Conservation (phyloP, 2,113 vertebrate genomes). For the Leptosomus discolor region DNA sequence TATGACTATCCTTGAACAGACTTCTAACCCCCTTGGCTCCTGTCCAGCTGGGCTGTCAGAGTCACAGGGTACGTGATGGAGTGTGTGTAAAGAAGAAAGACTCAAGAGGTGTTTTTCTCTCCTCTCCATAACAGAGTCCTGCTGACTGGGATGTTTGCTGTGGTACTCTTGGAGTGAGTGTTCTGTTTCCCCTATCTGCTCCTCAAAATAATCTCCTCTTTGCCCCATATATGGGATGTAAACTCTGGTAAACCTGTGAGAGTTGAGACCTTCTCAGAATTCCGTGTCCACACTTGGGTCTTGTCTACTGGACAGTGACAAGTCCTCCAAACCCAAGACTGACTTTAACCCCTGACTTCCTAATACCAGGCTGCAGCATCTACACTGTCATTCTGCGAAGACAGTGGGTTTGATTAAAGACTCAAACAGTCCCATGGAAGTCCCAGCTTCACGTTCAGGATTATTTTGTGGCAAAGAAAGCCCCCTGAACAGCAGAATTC, state of each 20-base stretch:
- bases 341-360: not conserved
- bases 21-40: not conserved
- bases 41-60: not conserved
- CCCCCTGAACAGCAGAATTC: not conserved
- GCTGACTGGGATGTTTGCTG: not conserved
- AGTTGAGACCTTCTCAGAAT: not conserved
- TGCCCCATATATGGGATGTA: not conserved
- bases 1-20: not conserved
- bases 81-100: not conserved
- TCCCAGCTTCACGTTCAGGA: not conserved
- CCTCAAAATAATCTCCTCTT: not conserved
- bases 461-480: not conserved
- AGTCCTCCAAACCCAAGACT: not conserved
- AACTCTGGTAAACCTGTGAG: not conserved
- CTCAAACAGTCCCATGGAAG: not conserved
- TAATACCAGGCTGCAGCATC: not conserved
- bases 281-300: not conserved
- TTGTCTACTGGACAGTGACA: not conserved
- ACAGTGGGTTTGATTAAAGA: not conserved
- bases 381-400: not conserved
- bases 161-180: not conserved
- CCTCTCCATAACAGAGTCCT: not conserved
- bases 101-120: not conserved
- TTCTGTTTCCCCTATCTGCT: not conserved
- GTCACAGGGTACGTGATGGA: not conserved